A percentile compares a stretch with the other conserved stretches of the same genome.
phyloP scores from a whole-genome alignment of 2,113 vertebrate genomes.

The Seriola dumerili region DNA sequence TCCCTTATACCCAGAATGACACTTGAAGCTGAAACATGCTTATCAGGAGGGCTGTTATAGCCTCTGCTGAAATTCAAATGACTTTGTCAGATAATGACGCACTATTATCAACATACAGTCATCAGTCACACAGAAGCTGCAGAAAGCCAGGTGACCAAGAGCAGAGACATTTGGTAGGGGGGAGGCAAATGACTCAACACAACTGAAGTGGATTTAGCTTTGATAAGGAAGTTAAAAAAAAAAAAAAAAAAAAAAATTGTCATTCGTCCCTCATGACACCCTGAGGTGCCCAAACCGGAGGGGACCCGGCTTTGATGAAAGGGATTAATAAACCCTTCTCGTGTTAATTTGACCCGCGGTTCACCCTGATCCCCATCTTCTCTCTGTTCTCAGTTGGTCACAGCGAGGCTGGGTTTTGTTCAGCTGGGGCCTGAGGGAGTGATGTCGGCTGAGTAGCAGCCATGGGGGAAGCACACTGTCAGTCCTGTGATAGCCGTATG shows the following conservation, averaged over 20 bases:
- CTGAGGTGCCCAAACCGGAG: slow-evolving; percentile 10
- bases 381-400: slow-evolving; percentile 21
- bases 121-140: slow-evolving; percentile 8
- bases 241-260: slow-evolving; percentile 46
- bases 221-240: slow-evolving; percentile 7
- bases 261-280: slow-evolving; percentile 25
- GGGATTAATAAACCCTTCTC: background rate
- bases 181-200: slow-evolving; percentile 37
- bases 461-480: slow-evolving; percentile 75
- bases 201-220: slow-evolving; percentile 23
- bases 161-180: background rate
- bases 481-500: slow-evolving; percentile 92
- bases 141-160: slow-evolving; percentile 10
- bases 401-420: slow-evolving; percentile 24
- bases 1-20: background rate
- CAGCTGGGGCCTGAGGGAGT: slow-evolving; percentile 43
- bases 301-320: slow-evolving; percentile 3
- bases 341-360: slow-evolving; percentile 28
- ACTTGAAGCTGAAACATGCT: slow-evolving; percentile 15
- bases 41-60: slow-evolving; percentile 16
- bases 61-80: slow-evolving; percentile 46
- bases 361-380: slow-evolving; percentile 13
- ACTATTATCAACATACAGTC: slow-evolving; percentile 31
- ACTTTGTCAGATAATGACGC: slow-evolving; percentile 31
- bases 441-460: slow-evolving; percentile 47